Base-by-base conservation (phyloP, 2,797 vertebrate genomes). In the Microtus californicus region DNA sequence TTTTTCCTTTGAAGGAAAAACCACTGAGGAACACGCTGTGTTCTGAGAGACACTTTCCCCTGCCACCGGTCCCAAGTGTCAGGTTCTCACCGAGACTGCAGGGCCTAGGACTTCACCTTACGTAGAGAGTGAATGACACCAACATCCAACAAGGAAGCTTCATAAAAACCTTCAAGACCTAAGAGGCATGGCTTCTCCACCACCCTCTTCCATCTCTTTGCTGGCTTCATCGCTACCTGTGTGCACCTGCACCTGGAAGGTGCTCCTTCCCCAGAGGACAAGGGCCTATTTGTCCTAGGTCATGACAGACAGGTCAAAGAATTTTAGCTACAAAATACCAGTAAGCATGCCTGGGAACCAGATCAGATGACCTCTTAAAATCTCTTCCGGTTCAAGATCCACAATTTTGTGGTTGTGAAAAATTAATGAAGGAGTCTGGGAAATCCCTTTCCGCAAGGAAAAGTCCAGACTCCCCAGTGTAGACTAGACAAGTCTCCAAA, bases 1-100 rank as follows among this genome's bases (percentile, higher is more conserved):
- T 74, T 88, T 90, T 90, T 90, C 90, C 93, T 93, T 51, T 81
- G 43, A 96, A 93, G 96, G 69, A 91, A 95, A 91, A 94, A 48
- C 37, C 82, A 83, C 56, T 1, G 23, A 95, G 89, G 51, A 85
- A 83, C 65, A 93, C 51, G 78, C 27, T 54, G 54, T 54, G 54
- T 93, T 61, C 90, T 94, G 67, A 63, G 65, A 74, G 87, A 79
- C 43, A 79, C 89, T 92, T 54, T 40, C 79, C 89, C 74, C 83
- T 17, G 56, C 40, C 82, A 85, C 51, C 85, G 40, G 88, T 91
- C 89, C 80, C 93, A 90, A 94, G 83, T 59, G 88, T 73, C 87
- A 74, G 77, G 56, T 65, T 87, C 82, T 80, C 59, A 74, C 48
- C 43, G 51, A 78, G 87, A n/a, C 40, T 87, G 54, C 67, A 67